These are phyloP conservation scores for Cricetomys ansorgei DNA, from an alignment of 2,113 vertebrate genomes.

Conservation along the genomic window DNA sequence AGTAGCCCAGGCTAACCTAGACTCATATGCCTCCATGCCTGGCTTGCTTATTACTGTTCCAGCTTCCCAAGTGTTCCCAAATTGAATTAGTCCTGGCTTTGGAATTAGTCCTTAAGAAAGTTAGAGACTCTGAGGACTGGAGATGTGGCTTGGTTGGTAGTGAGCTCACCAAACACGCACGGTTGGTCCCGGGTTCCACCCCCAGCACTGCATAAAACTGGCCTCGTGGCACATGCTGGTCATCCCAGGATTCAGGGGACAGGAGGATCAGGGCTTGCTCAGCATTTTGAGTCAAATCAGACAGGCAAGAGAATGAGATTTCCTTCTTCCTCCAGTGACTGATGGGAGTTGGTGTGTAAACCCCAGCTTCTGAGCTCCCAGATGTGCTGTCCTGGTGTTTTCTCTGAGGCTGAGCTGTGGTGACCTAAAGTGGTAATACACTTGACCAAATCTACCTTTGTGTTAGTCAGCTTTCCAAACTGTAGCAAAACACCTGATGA, in stretches of 20 bases:
- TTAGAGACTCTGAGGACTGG: fast-evolving
- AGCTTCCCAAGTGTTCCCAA: neutral
- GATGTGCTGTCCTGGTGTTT: neutral
- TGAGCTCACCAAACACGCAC: neutral
- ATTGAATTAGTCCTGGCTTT: neutral
- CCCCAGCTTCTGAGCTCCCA: neutral
- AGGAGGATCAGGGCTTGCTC: neutral
- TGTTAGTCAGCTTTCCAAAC: neutral
- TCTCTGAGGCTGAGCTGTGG: neutral
- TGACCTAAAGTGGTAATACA: neutral
- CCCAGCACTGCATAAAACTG: neutral
- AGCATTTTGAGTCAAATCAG: no score
- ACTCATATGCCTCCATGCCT: neutral
- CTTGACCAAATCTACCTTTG: neutral
- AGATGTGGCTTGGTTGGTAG: neutral
- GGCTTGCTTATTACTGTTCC: neutral
- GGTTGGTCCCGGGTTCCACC: neutral
- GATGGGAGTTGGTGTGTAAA: neutral
- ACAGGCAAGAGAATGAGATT: neutral
- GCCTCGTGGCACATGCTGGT: neutral
- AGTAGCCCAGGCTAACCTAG: neutral
- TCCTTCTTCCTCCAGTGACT: neutral
- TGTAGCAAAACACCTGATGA: neutral
- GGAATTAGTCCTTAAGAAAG: neutral
- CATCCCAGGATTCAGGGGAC: neutral